Base-by-base conservation (phyloP, 92 coral and sea anemone genomes). In the Paragorgia papillata region DNA sequence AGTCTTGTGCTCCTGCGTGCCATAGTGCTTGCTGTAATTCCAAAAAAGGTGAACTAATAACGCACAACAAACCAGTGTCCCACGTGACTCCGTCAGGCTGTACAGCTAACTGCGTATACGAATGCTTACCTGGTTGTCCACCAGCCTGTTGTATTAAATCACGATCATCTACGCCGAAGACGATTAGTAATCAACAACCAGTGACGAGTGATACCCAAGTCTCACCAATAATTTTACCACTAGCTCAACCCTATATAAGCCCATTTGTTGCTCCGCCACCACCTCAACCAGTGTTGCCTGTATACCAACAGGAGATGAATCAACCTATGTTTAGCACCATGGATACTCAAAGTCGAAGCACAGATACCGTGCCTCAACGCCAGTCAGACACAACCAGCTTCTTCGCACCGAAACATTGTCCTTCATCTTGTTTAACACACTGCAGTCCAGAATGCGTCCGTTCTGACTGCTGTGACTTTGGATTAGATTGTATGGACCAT, bases 381-480 rank as follows among this genome's bases (percentile, higher is more conserved):
- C 77, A 70, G 53, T 55, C 43, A 12, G 77, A 70, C 18, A 25
- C 77, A 53, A 70, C 62, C 25, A 53, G 25, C 34, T 29, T 70
- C 25, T 28, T 49, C 49, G 41, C 77, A 17, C 62, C 77, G 25
- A 70, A 70, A 70, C 77, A 70, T 51, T 94, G 98, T 62, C 88
- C 97, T 44, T 49, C 83, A 8, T 81, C 89, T 65, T 94, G 98
- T 60, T 90, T 88, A 0, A 75, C 89, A 30, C 97, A 94, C 79
- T 94, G 98, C 80, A 88, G 92, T 9, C 98, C 98, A 0, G 87
- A 81, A 1, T 94, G 98, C 66, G 98, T 91, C 57, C 86, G 98
- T 9, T 88, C 97, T 17, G 97, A 96, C 18, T 94, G 98, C 60
- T 94, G 98, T 69, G 96, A 90, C n/a, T 70, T 33, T 70, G n/a